These are phyloP conservation scores for Caenorhabditis remanei DNA, from an alignment of 1,140 invertebrate genomes.

Conservation along the genomic window DNA sequence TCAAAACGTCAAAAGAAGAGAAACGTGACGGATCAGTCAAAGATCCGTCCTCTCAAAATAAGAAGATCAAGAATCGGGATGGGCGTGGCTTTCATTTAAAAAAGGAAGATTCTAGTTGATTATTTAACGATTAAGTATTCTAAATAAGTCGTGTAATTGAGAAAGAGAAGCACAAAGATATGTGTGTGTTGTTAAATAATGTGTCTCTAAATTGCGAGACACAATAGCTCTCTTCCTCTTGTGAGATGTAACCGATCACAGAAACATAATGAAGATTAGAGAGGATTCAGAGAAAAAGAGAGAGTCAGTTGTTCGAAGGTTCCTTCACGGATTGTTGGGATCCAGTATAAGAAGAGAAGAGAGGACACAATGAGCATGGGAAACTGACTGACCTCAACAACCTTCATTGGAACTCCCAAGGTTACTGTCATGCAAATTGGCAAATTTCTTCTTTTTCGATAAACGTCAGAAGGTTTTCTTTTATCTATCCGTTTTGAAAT, in stretches of 20 bases:
- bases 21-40: too few species aligned
- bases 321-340: constrained; percentile 48
- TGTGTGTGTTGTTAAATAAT: constrained; percentile 44
- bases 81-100: constrained; percentile 20
- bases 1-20: too few species aligned
- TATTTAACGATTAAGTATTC: background rate
- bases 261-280: background rate
- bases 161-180: constrained; percentile 33
- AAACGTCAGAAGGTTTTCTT: too few species aligned
- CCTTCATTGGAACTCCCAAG: background rate
- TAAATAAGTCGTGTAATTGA: background rate
- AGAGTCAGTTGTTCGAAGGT: constrained; percentile 50
- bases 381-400: background rate
- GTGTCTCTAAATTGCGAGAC: constrained; percentile 51
- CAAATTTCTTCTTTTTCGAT: too few species aligned
- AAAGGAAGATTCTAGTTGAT: background rate
- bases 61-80: background rate
- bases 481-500: too few species aligned
- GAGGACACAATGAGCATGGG: constrained; percentile 22
- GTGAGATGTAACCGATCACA: constrained; percentile 19
- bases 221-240: constrained; percentile 35
- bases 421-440: too few species aligned
- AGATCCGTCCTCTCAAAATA: background rate
- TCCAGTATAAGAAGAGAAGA: background rate
- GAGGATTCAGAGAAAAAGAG: background rate